Base-by-base conservation (phyloP, 2,797 vertebrate genomes). In the Anomalospiza imberbis region DNA sequence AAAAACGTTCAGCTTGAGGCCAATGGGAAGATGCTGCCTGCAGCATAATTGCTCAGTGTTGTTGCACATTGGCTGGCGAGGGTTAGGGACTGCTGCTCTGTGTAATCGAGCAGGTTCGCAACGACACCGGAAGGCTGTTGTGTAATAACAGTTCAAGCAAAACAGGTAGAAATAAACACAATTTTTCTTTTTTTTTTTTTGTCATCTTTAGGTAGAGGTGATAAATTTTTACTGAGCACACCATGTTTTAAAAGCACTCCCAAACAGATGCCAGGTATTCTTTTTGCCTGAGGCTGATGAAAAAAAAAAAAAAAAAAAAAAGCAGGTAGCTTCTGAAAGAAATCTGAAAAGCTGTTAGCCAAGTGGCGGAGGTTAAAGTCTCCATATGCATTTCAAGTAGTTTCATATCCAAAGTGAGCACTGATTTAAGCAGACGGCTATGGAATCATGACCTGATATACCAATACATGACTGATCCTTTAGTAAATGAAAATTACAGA, bases 1-100 rank as follows among this genome's bases (percentile, higher is more conserved):
- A 31, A 80, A 90, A 88, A 44, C 6, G 51, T 63, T 84, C 58
- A 68, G 79, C 66, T n/a, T 54, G 82, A 94, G 88, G 91, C 95
- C 93, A 95, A 86, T 86, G 66, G 83, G 80, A 94, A 84, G 93
- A 70, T 66, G 88, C 77, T 94, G 94, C 94, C 90, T 90, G 90
- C 88, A 94, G 91, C 80, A 40, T 62, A 93, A 90, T 75, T 95
- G 93, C 88, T 94, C 75, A 3, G 8, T 73, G 85, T 44, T 75
- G 66, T 65, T 90, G 83, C 66, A 94, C 66, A 70, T 62, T 77
- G 85, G 88, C 91, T 94, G 88, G 58, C 32, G 0, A 73, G 88
- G 95, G 96, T 95, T 72, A 70, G 80, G 58, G 83, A 73, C 70
- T 22, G 55, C 91, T 91, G 85, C 92, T 91, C 79, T 60, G 36